A percentile compares a stretch with the other conserved stretches of the same genome.
Evolutionary conservation across 2,797 vertebrate species (phyloP).

Genomic region (Lates japonicus): DNA sequence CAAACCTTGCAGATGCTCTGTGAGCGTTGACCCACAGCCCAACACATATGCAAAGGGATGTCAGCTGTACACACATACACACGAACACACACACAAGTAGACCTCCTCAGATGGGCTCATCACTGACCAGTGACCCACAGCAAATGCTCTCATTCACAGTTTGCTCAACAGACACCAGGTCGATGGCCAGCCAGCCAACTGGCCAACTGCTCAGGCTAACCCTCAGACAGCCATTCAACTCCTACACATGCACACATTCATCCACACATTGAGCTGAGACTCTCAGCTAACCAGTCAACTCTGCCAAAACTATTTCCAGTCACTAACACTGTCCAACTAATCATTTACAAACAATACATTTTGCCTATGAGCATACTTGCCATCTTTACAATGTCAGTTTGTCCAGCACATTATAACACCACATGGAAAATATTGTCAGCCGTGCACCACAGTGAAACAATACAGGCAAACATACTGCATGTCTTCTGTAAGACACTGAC

Average conservation of each 20-base stretch:
- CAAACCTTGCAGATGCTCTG: slow-evolving; percentile 64
- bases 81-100: slow-evolving; percentile 25
- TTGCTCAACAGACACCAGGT: slow-evolving; percentile 67
- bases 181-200: slow-evolving; percentile 64
- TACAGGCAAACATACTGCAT: not conserved
- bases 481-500: slow-evolving; percentile 4
- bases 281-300: slow-evolving; percentile 10
- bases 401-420: not conserved
- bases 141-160: slow-evolving; percentile 74
- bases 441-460: not conserved
- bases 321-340: not conserved
- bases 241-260: slow-evolving; percentile 1
- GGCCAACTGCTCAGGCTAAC: slow-evolving; percentile 50
- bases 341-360: not conserved
- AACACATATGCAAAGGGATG: slow-evolving; percentile 51
- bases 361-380: not conserved
- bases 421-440: not conserved
- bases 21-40: slow-evolving; percentile 52
- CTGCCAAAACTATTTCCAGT: slow-evolving; percentile 4
- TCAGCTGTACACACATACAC: slow-evolving; percentile 30
- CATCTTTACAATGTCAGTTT: not conserved
- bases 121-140: slow-evolving; percentile 74
- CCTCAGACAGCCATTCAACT: slow-evolving; percentile 20
- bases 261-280: not conserved
- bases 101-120: slow-evolving; percentile 53